Base-by-base conservation (phyloP, 2,797 vertebrate species). In the Buceros bicornis region DNA sequence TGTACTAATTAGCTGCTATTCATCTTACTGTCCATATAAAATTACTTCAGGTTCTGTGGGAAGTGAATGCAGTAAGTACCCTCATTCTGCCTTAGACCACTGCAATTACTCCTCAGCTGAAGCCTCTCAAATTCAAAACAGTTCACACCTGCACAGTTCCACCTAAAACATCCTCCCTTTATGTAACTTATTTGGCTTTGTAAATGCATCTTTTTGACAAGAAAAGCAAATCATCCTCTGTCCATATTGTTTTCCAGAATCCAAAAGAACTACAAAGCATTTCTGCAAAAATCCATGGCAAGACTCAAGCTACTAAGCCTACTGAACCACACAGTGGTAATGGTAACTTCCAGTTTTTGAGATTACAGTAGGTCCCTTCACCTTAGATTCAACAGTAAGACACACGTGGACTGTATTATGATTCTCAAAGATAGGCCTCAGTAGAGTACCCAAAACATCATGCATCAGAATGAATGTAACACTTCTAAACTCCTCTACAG, bases 361-460 rank as follows among this genome's bases (percentile, higher is more conserved):
- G 20, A 78, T 24, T 28, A 43, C 14, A 62, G 35, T 8, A 62
- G 19, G 17, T 78, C 21, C 50, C 11, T 60, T 5, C 29, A 64
- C 21, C 61, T 70, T 2, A 67, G 17, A 83, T 13, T 56, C 37
- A 67, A 51, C 20, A 58, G 13, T 6, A 29, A 67, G 8, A 58
- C 16, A 77, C 28, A 33, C 0, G 4, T 1, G 64, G 19, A 64
- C 5, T 43, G 9, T 22, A 57, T 5, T 10, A 69, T 1, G 11
- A 85, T 16, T 28, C 37, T 69, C 48, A 84, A 26, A 26, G 3
- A 65, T 4, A 25, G 13, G 8, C 8, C 16, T 33, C 35, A 50
- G 53, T 3, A 64, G 22, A 35, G 11, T 12, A 11, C 16, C 11
- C 16, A 89, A 73, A 77, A 80, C 8, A 24, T 18, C 42, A 47